Evolutionary conservation across 2,888 invertebrate genomes (phyloP), one percentile per base, ranked within the genome.

Genomic region (Limnephilus lunatus): DNA sequence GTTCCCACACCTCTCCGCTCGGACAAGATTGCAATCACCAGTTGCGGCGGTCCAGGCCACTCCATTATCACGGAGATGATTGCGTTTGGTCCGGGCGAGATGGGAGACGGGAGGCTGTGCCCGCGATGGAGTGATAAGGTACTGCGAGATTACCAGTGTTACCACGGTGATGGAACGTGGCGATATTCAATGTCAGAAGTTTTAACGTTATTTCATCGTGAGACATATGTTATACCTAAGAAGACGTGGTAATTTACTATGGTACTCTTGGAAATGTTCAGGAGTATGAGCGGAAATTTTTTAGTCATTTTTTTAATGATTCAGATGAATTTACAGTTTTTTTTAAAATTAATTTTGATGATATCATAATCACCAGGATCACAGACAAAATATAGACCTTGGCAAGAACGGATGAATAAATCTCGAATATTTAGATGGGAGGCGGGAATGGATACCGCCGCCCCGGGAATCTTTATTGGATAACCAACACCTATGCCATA

Each of bases 11-110:
- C 68, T 68, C 68, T 68, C 68, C 9, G 2, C 35, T 83, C 48
- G 86, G 90, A 90, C 92, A 92, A 86, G 90, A 90, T 90, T 86
- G 92, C 92, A 92, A 92, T 92, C 90, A 92, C 90, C 87, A 68
- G 90, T 85, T 90, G 92, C 90, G 92, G 92, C 90, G 68, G 30
- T 86, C 90, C 81, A 25, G 31, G 82, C 44, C 87, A 81, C 90
- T 90, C 92, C 81, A 90, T 90, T 92, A 90, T 92, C 87, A 80
- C 92, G 90, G 92, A 44, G 90, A 90, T 85, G 82, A 91, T 80
- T 85, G 90, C 92, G 90, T 83, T 85, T 80, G 83, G 68, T 92
- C 85, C 68, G 44, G n/a, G 44, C 30, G 86, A 86, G 68, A 68
- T 15, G 86, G 83, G 32, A 32, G 68, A n/a, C n/a, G 19, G 68